Evolutionary conservation across 2,888 invertebrate species (phyloP).

Genomic region (Sesamia inferens): DNA sequence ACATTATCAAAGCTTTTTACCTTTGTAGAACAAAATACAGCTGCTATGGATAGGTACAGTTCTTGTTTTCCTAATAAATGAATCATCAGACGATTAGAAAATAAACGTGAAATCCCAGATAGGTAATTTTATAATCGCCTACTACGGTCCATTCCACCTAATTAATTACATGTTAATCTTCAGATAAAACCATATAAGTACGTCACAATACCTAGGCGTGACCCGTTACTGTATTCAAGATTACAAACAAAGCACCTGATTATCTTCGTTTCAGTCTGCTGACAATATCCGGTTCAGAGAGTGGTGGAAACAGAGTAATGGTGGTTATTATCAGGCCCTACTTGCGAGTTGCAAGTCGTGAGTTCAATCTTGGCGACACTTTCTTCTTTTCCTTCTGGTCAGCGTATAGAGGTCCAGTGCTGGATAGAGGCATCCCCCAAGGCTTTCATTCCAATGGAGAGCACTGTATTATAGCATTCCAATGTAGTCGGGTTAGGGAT

Average conservation of each 20-base stretch:
- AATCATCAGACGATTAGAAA: conserved; percentile 42
- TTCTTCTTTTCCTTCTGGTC: too few species aligned
- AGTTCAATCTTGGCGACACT: neutral
- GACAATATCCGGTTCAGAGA: neutral
- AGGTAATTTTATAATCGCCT: conserved; percentile 9
- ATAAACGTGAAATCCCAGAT: conserved; percentile 38
- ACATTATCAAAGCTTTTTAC: neutral
- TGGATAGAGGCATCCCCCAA: too few species aligned
- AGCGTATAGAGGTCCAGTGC: too few species aligned
- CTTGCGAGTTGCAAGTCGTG: neutral
- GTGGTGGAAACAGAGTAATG: neutral
- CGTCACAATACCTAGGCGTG: neutral
- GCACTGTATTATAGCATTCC: too few species aligned
- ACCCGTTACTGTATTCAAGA: neutral
- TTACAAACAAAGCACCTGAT: neutral
- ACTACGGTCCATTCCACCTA: conserved; percentile 34
- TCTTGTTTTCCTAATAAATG: conserved; percentile 13
- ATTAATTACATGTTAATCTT: conserved; percentile 34
- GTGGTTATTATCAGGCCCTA: neutral
- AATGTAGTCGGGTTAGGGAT: too few species aligned
- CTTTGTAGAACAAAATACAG: neutral
- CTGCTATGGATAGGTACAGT: neutral
- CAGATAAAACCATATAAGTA: conserved; percentile 6
- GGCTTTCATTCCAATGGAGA: too few species aligned
- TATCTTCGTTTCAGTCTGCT: conserved; percentile 23